Evolutionary conservation across 1,140 invertebrate species (phyloP).

Genomic region (Marisa cornuarietis): DNA sequence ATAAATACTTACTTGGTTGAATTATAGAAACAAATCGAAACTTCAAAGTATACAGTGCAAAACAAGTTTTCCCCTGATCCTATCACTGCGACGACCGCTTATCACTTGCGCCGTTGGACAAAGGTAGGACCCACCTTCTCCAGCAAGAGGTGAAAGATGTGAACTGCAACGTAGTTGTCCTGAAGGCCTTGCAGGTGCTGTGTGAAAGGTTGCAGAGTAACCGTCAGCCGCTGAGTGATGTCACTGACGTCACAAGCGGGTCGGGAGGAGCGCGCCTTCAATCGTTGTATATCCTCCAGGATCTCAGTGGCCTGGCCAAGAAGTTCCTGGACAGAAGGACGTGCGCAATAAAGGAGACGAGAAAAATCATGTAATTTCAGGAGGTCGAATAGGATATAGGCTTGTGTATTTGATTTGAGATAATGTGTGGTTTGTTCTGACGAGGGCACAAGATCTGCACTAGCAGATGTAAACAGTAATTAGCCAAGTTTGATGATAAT

Average conservation of each 20-base stretch:
- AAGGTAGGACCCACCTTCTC: conserved; percentile 26
- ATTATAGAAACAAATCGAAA: too few species aligned
- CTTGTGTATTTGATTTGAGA: neutral
- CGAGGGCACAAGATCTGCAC: too few species aligned
- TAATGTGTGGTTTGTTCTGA: neutral
- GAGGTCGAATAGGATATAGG: too few species aligned
- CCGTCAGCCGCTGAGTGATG: conserved; percentile 24
- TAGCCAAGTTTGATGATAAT: too few species aligned
- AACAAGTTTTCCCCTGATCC: too few species aligned
- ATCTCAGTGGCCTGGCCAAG: conserved; percentile 30
- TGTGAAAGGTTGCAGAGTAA: conserved; percentile 24
- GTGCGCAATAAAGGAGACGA: neutral
- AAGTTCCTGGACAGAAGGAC: conserved; percentile 10
- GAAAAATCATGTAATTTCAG: neutral
- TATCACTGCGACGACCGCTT: too few species aligned
- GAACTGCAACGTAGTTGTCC: conserved; percentile 26
- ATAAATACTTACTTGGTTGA: too few species aligned
- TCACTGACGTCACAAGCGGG: conserved; percentile 18
- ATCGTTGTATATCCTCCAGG: conserved; percentile 19
- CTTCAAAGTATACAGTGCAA: too few species aligned
- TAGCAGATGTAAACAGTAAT: too few species aligned
- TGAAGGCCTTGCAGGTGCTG: conserved; percentile 25
- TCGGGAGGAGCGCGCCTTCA: neutral
- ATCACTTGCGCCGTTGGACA: too few species aligned
- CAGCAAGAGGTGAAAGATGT: conserved; percentile 37